phyloP scores from a whole-genome alignment of 64 coral and sea anemone species.

The Pocillopora damicornis region DNA sequence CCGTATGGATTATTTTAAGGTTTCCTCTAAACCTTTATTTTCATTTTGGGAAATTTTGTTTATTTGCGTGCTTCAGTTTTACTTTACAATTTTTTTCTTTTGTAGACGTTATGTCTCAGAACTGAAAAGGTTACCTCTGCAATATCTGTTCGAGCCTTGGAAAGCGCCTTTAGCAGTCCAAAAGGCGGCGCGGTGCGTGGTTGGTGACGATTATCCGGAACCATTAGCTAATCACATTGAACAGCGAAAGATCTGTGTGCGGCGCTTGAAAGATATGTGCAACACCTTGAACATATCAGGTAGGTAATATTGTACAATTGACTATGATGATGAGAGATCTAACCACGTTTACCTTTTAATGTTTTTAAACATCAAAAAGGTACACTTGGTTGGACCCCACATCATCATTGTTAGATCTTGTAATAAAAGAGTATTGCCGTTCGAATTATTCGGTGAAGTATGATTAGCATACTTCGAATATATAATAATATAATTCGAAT shows the following conservation, averaged over 20 bases:
- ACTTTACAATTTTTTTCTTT: not conserved
- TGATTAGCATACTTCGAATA: too few species aligned
- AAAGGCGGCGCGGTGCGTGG: slow-evolving; percentile 55
- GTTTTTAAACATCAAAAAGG: too few species aligned
- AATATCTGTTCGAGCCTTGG: slow-evolving; percentile 75
- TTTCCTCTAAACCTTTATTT: not conserved
- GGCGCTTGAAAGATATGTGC: slow-evolving; percentile 24
- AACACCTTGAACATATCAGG: slow-evolving; percentile 11
- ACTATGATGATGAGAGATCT: not conserved
- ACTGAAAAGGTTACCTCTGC: slow-evolving; percentile 43
- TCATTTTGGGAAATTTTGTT: not conserved
- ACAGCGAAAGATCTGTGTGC: slow-evolving; percentile 47
- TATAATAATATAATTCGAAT: too few species aligned
- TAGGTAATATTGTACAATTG: not conserved
- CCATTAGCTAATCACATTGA: slow-evolving; percentile 51
- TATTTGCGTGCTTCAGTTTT: not conserved
- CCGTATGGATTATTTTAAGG: too few species aligned
- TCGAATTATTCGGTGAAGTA: too few species aligned
- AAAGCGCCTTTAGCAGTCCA: slow-evolving; percentile 56
- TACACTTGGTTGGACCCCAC: too few species aligned
- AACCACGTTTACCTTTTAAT: too few species aligned
- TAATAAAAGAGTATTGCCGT: too few species aligned
- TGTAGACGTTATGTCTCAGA: slow-evolving; percentile 67
- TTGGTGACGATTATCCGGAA: slow-evolving; percentile 77
- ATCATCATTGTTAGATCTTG: too few species aligned